Conservation (phyloP, 2,888 invertebrate genomes). For the Drosophila siamana region DNA sequence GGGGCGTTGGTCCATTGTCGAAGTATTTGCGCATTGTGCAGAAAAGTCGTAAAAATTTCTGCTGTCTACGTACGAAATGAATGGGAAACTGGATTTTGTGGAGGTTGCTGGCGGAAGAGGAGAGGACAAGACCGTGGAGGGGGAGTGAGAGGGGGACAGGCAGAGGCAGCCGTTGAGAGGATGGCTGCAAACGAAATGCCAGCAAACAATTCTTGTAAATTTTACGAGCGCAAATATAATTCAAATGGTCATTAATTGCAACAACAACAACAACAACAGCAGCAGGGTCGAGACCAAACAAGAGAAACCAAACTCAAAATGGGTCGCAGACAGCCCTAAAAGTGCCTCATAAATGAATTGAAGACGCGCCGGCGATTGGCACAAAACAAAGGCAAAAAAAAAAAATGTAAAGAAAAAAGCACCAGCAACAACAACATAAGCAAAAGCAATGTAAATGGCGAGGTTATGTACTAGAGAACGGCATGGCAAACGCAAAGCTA, state of each 20-base stretch:
- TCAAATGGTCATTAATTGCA: slow-evolving; percentile 83
- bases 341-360: slow-evolving; percentile 77
- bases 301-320: slow-evolving; percentile 61
- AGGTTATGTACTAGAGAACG: slow-evolving; percentile 59
- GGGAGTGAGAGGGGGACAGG: too few species aligned
- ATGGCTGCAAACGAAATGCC: slow-evolving; percentile 39
- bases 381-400: slow-evolving; percentile 20
- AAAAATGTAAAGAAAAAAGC: slow-evolving; percentile 2
- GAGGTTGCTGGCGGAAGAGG: slow-evolving; percentile 4
- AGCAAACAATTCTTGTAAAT: slow-evolving; percentile 82
- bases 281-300: slow-evolving; percentile 3
- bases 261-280: slow-evolving; percentile 54
- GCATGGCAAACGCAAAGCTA: slow-evolving; percentile 40
- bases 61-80: slow-evolving; percentile 68
- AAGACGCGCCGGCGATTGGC: slow-evolving; percentile 56
- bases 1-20: slow-evolving; percentile 72
- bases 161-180: slow-evolving; percentile 8
- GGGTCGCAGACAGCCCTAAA: slow-evolving; percentile 73
- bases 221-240: slow-evolving; percentile 84
- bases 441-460: slow-evolving; percentile 9
- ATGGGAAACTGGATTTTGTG: slow-evolving; percentile 54
- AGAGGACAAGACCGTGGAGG: too few species aligned
- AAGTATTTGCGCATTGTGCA: slow-evolving; percentile 78
- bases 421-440: slow-evolving; percentile 2
- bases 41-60: slow-evolving; percentile 82